Percentiles rank a stretch among this genome's conserved stretches.
Conservation (phyloP, 2,888 invertebrate genomes). For the Leuctra nigra region DNA sequence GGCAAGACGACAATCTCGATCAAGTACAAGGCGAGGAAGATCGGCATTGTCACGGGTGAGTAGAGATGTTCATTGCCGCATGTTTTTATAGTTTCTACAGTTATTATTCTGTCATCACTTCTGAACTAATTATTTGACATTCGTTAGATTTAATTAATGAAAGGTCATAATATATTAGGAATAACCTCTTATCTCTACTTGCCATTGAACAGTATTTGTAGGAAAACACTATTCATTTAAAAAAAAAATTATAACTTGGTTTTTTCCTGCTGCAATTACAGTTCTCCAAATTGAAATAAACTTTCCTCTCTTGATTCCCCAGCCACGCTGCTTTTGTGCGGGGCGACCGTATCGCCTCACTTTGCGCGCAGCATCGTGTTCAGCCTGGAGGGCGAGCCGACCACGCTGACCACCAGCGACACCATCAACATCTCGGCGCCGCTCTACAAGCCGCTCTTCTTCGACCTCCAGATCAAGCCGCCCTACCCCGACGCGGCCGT, state of each 20-base stretch:
- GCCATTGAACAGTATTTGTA: constrained; percentile 31
- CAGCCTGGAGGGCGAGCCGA: constrained; percentile 33
- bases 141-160: too few species aligned
- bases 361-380: constrained; percentile 35
- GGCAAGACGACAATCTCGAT: constrained; percentile 30
- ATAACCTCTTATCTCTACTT: too few species aligned
- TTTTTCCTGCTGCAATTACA: too few species aligned
- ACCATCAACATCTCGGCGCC: constrained; percentile 33
- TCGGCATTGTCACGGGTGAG: constrained; percentile 32
- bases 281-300: too few species aligned
- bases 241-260: too few species aligned
- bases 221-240: too few species aligned
- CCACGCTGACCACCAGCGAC: constrained; percentile 31
- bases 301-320: constrained; percentile 27
- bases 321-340: constrained; percentile 33
- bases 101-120: too few species aligned
- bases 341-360: constrained; percentile 29
- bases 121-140: too few species aligned
- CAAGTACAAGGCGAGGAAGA: constrained; percentile 34
- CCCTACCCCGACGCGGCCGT: constrained; percentile 29
- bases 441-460: constrained; percentile 30
- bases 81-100: too few species aligned
- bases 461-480: constrained; percentile 3
- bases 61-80: too few species aligned
- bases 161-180: too few species aligned